Base-by-base conservation (phyloP, 2,797 vertebrate genomes). In the Ara ararauna region DNA sequence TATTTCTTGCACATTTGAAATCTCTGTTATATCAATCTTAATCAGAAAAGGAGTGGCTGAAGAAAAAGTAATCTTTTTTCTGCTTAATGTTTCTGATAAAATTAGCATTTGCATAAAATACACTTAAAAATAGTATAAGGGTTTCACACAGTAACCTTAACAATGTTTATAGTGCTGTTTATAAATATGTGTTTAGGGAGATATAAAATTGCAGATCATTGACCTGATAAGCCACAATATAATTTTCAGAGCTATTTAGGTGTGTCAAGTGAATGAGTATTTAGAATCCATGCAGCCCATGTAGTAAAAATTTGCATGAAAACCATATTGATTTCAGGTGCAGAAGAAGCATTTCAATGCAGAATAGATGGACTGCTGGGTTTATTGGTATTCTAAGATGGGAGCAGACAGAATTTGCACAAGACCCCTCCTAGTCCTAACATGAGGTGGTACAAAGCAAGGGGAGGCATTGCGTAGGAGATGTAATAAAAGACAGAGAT, bases 251-350 rank as follows among this genome's bases (percentile, higher is more conserved):
- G 75, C 82, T 88, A 60, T 93, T 97, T 93, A 90, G 48, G 42
- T 92, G 36, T 88, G 91, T 85, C 2, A 0, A 17, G 65, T 94
- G 76, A 92, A 85, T 86, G 73, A 91, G 75, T 54, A 71, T 96
- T 93, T 78, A 89, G 89, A 85, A 91, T 86, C 20, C 4, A 23
- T 71, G 54, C 81, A 83, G 87, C 65, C 92, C 64, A 38, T 71
- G 77, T 74, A 93, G 87, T 78, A 91, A 93, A 97, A 94, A 87
- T 92, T 79, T 92, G 86, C 81, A 85, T 94, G 76, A 95, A 96
- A 76, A 56, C 22, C 0, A 2, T 89, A 90, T 90, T 4, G 85
- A 94, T 96, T 90, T 87, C 61, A 86, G 85, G 77, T 80, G 47
- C 81, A 81, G 54, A 42, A 67, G 38, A 88, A 48, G 44, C 66